Base-by-base conservation (phyloP, 2,797 vertebrate genomes). In the Natrix natrix region DNA sequence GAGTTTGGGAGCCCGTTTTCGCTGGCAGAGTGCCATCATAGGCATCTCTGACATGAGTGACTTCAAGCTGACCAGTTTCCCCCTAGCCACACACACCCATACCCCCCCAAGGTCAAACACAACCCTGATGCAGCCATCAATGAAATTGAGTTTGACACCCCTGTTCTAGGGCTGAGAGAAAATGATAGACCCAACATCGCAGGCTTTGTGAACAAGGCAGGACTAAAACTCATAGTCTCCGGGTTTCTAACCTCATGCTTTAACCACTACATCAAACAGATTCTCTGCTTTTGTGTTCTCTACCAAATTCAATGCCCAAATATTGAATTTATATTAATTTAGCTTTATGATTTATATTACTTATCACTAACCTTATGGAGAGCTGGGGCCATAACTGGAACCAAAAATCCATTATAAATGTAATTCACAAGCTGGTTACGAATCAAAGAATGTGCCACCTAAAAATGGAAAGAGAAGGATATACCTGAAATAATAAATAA, bases 341-440 rank as follows among this genome's bases (percentile, higher is more conserved):
- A 48, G 90, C 86, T 13, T 28, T 55, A 92, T 16, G 59, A 83
- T 5, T 69, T 5, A 32, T 48, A 12, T 90, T 37, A 43, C 69
- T 91, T 43, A 83, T 37, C n/a, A 92, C 98, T 96, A 92, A 99
- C 99, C 99, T 99, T 99, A 96, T 99, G 99, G 37, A 99, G 98
- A 0, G 99, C 99, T 94, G 99, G 99, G 96, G 99, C 99, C 92
- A 99, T 97, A 91, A 99, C 99, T 3, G 99, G 99, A 90, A 99
- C 98, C 20, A 99, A 98, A 97, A 99, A 99, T 32, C 99, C 99
- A 56, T 99, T 99, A 97, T 99, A 98, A 96, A 99, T 99, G 96
- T 99, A 99, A 95, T 98, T 98, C 93, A 99, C 98, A 66, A 99
- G 98, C 97, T 99, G 99, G 96, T 97, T 98, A 96, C 98, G 98